Conservation (phyloP, 2,888 invertebrate species). For the Scrobipalpa atriplicella region DNA sequence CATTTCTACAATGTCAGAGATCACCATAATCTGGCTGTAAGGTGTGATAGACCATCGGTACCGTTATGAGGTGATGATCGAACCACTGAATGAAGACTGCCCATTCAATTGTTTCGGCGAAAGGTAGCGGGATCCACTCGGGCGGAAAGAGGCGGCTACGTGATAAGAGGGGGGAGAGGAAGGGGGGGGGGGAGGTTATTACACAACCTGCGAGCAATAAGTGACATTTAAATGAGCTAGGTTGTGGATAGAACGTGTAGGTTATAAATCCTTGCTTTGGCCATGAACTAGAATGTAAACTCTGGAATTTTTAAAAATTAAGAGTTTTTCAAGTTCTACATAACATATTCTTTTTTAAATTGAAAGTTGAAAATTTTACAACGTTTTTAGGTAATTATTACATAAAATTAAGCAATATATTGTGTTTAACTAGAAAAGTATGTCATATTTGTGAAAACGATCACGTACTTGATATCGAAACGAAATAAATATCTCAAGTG, state of each 20-base stretch:
- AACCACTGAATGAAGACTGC: conserved; percentile 64
- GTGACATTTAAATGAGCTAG: neutral
- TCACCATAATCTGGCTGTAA: conserved; percentile 42
- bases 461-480: no score
- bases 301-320: no score
- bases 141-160: conserved; percentile 12
- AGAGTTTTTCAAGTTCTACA: no score
- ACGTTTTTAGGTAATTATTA: no score
- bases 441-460: no score
- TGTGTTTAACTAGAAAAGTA: no score
- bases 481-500: no score
- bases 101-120: conserved; percentile 72
- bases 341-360: no score
- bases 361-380: no score
- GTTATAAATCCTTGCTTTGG: neutral
- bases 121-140: conserved; percentile 54
- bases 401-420: no score
- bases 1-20: conserved; percentile 28
- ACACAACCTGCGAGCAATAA: neutral
- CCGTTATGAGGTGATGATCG: conserved; percentile 71
- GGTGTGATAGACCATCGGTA: conserved; percentile 67
- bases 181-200: conserved; percentile 23
- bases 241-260: neutral
- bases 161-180: neutral
- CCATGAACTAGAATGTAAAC: no score